A percentile compares a stretch with the other conserved stretches of the same genome.
phyloP scores from a whole-genome alignment of 2,888 invertebrate genomes.

The Ferdinandea cuprea region DNA sequence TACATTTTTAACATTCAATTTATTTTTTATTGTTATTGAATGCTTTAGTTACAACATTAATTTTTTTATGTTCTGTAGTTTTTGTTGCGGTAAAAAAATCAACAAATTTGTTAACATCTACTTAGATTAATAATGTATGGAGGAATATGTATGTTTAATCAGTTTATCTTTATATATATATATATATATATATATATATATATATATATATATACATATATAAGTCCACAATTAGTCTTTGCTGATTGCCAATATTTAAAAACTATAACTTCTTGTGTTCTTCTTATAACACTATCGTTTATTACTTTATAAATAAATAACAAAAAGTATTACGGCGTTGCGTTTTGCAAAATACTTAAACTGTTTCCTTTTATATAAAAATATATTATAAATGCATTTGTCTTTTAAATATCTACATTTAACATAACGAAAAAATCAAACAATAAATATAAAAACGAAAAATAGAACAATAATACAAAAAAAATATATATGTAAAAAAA shows the following conservation, averaged over 20 bases:
- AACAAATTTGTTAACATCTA: conserved; percentile 66
- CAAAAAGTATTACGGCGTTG: conserved; percentile 65
- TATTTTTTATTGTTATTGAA: conserved; percentile 41
- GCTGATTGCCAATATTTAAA: conserved; percentile 76
- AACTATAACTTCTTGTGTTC: conserved; percentile 63
- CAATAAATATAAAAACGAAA: conserved; percentile 61
- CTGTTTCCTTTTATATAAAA: conserved; percentile 70
- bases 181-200: too few species aligned
- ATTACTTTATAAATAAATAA: conserved; percentile 73
- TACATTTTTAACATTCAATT: conserved; percentile 54
- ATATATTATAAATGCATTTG: conserved; percentile 74
- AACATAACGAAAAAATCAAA: conserved; percentile 59
- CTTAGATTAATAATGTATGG: conserved; percentile 65
- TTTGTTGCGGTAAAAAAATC: conserved; percentile 60
- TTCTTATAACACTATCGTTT: conserved; percentile 71
- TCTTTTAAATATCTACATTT: conserved; percentile 74
- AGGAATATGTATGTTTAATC: conserved; percentile 71
- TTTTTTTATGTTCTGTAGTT: conserved; percentile 32
- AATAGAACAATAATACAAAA: conserved; percentile 46
- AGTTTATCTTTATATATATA: conserved; percentile 71
- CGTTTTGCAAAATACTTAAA: conserved; percentile 64
- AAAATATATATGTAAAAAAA: conserved; percentile 28
- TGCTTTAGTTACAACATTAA: conserved; percentile 45
- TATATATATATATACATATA: too few species aligned
- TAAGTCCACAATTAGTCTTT: conserved; percentile 76